Conservation (phyloP, 2,888 invertebrate genomes). For the Athripsodes cinereus region DNA sequence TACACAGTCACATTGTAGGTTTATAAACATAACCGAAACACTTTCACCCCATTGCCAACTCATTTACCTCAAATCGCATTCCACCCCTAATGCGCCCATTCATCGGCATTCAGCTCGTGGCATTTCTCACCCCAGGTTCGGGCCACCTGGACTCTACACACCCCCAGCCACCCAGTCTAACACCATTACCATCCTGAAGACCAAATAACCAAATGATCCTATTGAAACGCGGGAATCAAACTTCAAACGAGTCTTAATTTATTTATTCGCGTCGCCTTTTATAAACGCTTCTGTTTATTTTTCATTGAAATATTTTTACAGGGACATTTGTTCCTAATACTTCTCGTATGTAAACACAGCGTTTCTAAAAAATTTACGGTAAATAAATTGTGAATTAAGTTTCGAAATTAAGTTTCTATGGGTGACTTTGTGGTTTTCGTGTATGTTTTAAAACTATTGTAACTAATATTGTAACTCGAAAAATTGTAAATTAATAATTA, state of each 20-base stretch:
- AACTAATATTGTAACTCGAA: no score
- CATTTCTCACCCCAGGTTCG: conserved; percentile 2
- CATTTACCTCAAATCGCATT: conserved; percentile 27
- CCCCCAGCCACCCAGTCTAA: not conserved
- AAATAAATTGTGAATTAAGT: no score
- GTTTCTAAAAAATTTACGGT: no score
- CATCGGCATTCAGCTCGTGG: conserved; percentile 23
- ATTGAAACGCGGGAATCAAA: conserved; percentile 26
- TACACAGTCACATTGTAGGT: conserved; percentile 4
- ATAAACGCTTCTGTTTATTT: conserved; percentile 23
- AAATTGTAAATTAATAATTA: no score
- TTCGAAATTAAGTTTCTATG: no score
- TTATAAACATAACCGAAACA: conserved; percentile 8
- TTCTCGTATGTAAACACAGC: no score
- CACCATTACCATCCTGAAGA: not conserved
- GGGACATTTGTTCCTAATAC: no score
- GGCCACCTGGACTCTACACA: no score
- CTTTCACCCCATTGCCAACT: conserved; percentile 17
- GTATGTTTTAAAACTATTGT: no score
- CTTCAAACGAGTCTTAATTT: conserved; percentile 28
- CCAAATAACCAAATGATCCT: conserved; percentile 27
- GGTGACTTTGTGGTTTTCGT: no score
- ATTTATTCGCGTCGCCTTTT: conserved; percentile 27
- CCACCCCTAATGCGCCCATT: conserved; percentile 26
- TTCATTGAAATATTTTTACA: conserved; percentile 15